Conservation (phyloP, 2,113 vertebrate species). For the Euleptes europaea region DNA sequence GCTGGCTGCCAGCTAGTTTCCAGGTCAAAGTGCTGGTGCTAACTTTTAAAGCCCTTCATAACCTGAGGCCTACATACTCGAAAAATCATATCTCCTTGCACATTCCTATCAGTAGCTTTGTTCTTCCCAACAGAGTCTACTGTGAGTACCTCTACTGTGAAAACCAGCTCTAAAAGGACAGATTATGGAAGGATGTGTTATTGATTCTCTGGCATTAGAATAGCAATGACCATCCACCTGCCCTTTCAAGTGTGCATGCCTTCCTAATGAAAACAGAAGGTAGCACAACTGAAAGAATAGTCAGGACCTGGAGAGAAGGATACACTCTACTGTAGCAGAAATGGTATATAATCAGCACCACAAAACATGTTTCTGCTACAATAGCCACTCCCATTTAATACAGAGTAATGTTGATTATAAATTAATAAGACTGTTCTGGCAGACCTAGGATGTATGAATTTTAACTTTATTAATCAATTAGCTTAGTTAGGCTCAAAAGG, state of each 20-base stretch:
- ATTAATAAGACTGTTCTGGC: not conserved
- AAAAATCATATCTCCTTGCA: no score
- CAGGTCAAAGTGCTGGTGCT: no score
- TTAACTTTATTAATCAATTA: not conserved
- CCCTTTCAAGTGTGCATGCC: not conserved
- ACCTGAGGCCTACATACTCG: no score
- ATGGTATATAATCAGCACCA: not conserved
- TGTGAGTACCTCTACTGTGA: not conserved
- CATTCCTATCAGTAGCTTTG: no score
- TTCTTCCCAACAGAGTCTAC: no score
- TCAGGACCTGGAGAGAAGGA: not conserved
- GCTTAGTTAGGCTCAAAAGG: not conserved
- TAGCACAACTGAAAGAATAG: not conserved
- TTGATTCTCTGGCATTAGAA: not conserved
- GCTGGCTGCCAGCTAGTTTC: no score
- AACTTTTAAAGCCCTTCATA: no score
- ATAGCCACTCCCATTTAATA: not conserved
- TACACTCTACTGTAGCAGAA: not conserved
- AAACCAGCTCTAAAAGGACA: not conserved
- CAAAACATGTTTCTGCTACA: not conserved
- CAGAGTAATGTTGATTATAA: not conserved
- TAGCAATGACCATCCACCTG: not conserved
- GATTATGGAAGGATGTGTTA: not conserved
- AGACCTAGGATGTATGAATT: not conserved
- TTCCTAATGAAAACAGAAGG: not conserved